These are phyloP conservation scores for Varanus salvator DNA, from an alignment of 2,113 vertebrate genomes.

Conservation along the genomic window DNA sequence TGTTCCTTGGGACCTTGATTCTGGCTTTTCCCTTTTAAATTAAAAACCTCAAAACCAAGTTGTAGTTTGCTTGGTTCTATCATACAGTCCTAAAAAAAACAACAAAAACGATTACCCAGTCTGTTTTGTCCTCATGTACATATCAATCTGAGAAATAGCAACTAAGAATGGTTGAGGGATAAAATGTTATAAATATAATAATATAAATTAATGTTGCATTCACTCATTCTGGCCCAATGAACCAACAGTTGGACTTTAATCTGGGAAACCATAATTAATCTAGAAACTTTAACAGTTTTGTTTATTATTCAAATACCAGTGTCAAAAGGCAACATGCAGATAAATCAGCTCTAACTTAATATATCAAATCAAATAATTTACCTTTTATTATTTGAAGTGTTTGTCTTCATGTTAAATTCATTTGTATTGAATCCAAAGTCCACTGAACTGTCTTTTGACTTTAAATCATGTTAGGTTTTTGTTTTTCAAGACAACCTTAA, in stretches of 20 bases:
- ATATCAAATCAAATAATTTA: neutral
- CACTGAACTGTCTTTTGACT: constrained; percentile 21
- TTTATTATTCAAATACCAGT: neutral
- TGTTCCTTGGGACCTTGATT: neutral
- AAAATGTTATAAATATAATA: neutral
- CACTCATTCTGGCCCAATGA: neutral
- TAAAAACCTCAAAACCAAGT: neutral
- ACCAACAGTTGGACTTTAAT: neutral
- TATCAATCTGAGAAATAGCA: neutral
- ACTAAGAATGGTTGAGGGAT: neutral
- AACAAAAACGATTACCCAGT: neutral
- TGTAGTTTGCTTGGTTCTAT: neutral
- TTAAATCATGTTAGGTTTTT: constrained; percentile 26
- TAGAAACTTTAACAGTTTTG: neutral
- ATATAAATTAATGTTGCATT: neutral
- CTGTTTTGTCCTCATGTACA: neutral
- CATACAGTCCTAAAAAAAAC: neutral
- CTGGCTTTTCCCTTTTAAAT: neutral
- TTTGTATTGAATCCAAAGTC: neutral
- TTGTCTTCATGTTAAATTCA: neutral
- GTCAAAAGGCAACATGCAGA: neutral
- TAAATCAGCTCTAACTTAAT: neutral
- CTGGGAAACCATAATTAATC: neutral
- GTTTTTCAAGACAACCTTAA: constrained; percentile 30
- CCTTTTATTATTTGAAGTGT: neutral